Evolutionary conservation across 2,113 vertebrate species (phyloP).

Genomic region (Cranoglanis bouderius): DNA sequence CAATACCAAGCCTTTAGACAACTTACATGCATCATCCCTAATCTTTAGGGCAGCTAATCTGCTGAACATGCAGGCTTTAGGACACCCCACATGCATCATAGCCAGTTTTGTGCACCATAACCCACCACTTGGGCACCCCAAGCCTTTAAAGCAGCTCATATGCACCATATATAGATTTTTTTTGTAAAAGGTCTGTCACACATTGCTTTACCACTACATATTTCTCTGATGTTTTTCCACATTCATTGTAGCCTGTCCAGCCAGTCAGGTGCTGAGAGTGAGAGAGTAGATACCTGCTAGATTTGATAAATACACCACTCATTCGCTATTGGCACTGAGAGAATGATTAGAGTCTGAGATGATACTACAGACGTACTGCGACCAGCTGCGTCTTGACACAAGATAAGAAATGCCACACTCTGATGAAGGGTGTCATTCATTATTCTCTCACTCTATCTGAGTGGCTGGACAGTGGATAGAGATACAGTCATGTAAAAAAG

Average conservation of each 20-base stretch:
- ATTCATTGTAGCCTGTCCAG: neutral
- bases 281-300: neutral
- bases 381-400: conserved; percentile 23
- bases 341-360: neutral
- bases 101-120: neutral
- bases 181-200: neutral
- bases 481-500: neutral
- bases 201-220: neutral
- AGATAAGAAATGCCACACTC: conserved; percentile 2
- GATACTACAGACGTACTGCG: neutral
- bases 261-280: neutral
- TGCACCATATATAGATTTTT: neutral
- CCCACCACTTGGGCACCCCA: neutral
- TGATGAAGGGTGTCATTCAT: conserved; percentile 26
- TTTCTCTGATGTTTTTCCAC: neutral
- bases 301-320: conserved; percentile 11
- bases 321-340: neutral
- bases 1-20: neutral
- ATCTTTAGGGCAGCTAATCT: neutral
- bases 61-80: neutral
- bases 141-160: neutral
- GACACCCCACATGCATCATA: neutral
- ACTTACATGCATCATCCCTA: neutral
- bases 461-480: neutral
- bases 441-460: neutral